Conservation (phyloP, 64 coral and sea anemone species). For the Porites australiensis region DNA sequence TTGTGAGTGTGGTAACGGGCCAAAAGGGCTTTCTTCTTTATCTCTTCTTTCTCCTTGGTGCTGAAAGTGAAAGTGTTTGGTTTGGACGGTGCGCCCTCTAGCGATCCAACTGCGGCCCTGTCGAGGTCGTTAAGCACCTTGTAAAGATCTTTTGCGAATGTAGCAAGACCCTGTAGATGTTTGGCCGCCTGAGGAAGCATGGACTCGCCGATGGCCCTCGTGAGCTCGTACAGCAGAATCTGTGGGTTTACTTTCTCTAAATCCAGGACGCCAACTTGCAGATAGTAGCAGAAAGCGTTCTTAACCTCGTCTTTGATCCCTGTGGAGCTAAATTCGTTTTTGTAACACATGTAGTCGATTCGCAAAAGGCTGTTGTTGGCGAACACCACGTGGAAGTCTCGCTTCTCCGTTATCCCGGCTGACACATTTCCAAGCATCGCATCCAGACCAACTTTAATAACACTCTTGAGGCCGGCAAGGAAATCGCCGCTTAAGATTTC, state of each 20-base stretch:
- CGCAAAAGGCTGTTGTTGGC: constrained; percentile 62
- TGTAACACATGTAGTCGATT: constrained; percentile 43
- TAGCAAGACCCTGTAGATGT: constrained; percentile 4
- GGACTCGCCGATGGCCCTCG: constrained; percentile 25
- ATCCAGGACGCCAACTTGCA: constrained; percentile 55
- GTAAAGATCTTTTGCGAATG: constrained; percentile 9
- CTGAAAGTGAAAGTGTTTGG: not conserved
- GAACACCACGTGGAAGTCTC: constrained; percentile 13
- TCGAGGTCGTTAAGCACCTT: not conserved
- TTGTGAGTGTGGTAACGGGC: not conserved
- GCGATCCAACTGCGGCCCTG: not conserved
- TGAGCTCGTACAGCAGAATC: constrained; percentile 43
- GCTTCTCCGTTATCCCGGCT: constrained; percentile 17
- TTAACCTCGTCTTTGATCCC: not conserved
- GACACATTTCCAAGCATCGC: constrained; percentile 37
- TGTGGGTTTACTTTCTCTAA: constrained; percentile 21
- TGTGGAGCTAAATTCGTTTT: constrained; percentile 35
- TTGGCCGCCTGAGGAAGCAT: not conserved
- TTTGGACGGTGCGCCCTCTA: not conserved
- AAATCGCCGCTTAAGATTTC: constrained; percentile 23
- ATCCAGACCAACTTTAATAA: constrained; percentile 13
- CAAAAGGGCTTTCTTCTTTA: too few relatives aligned
- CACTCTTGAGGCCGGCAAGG: constrained; percentile 10
- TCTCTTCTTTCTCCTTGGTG: not conserved
- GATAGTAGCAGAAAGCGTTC: constrained; percentile 35